Base-by-base conservation (phyloP, 2,888 invertebrate genomes). In the Disparrhopalites patrizii region DNA sequence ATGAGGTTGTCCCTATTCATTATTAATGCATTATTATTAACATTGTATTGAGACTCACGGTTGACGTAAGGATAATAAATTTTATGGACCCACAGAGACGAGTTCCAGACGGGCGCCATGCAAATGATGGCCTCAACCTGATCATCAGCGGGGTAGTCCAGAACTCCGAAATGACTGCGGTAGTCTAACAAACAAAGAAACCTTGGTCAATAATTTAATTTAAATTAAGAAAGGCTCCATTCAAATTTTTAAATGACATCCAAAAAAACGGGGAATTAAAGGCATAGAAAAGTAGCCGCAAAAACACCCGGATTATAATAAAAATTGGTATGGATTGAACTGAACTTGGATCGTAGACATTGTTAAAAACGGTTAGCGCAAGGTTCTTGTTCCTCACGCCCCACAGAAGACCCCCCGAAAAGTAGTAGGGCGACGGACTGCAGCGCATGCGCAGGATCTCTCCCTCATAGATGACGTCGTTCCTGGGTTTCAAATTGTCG, bases 101-200 rank as follows among this genome's bases (percentile, higher is more conserved):
- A 71, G 50, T 73, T 73, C 73, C 73, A 73, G 10, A 73, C 70
- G 2, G 73, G 73, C 10, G 67, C 73, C 25, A 71, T 66, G 33
- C 73, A 73, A 25, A 70, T 23, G 0, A 70, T 40, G 8, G 70
- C 47, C 2, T 68, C 68, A 66, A 73, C 64, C n/a, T 68, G 60
- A 8, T 43, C 13, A 30, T 62, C 15, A 0, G 68, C 68, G 18
- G 5, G 50, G 13, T 36, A 36, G 47, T 69, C 65, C 7, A 3
- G 5, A 27, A 52, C 20, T 38, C 36, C 25, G 3, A 43, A n/a
- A 28, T 60, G 52, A 15, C 51, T 51, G n/a, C n/a, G n/a, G n/a
- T n/a, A n/a, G n/a, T n/a, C n/a, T n/a, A n/a, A n/a, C n/a, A n/a
- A n/a, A n/a, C n/a, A n/a, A n/a, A n/a, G n/a, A n/a, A n/a, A n/a